phyloP scores from a whole-genome alignment of 2,113 vertebrate species.

The Trematocara variabile region DNA sequence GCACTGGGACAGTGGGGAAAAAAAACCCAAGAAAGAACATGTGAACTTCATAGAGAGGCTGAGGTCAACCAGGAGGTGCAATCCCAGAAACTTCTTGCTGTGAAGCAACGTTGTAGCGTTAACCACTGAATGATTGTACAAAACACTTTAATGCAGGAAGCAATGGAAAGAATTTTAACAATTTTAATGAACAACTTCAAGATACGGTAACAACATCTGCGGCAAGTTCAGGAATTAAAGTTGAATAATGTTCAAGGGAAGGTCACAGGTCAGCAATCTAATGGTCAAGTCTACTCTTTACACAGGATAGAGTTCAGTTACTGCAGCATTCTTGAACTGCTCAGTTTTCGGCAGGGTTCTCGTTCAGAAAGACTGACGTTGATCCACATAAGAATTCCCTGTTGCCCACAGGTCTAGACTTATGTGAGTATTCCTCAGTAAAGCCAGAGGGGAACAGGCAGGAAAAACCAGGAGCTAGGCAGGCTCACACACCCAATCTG shows the following conservation, averaged over 20 bases:
- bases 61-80: not conserved
- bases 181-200: not conserved
- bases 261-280: not conserved
- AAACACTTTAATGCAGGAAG: not conserved
- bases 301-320: not conserved
- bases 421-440: not conserved
- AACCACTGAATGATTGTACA: not conserved
- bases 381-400: not conserved
- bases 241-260: not conserved
- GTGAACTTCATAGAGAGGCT: not conserved
- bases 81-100: not conserved
- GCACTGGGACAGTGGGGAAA: accelerated
- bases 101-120: not conserved
- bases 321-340: not conserved
- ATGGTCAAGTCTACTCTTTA: not conserved
- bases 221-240: not conserved
- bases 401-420: not conserved
- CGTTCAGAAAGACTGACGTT: not conserved
- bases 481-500: not conserved
- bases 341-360: not conserved
- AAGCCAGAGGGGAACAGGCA: not conserved
- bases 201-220: not conserved
- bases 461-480: not conserved
- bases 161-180: not conserved
- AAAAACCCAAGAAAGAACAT: not conserved